Base-by-base conservation (phyloP, 1,140 invertebrate genomes). In the Hyles vespertilio region DNA sequence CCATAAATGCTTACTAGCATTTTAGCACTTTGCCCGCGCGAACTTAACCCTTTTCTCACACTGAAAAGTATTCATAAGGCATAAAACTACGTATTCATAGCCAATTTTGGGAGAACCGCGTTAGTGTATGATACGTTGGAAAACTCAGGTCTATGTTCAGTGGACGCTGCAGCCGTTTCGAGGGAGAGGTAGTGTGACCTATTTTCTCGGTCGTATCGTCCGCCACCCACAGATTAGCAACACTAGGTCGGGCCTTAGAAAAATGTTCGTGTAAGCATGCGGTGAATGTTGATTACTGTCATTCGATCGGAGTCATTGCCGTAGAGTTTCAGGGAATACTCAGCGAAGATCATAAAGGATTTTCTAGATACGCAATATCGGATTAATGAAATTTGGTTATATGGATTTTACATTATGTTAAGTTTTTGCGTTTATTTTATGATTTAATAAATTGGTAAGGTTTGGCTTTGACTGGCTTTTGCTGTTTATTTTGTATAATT, bases 171-270 rank as follows among this genome's bases (percentile, higher is more conserved):
- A 32, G 50, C 46, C 48, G 65, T 66, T 67, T 66, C 66, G 56
- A 59, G 70, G 70, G 70, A 77, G 81, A 79, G 72, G 76, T 72
- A 70, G 36, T 64, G 64, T 70, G 79, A 79, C 72, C 76, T 68
- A 76, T 69, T 79, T 59, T 62, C 65, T 52, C 59, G 65, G 52
- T 54, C 65, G 59, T 75, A 71, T 74, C 74, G 68, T 56, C 51
- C 49, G 55, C 65, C 22, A 22, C 22, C 63, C 57, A 67, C 67
- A 76, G 68, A 81, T 81, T 81, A 77, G 69, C 69, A 72, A 70
- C 67, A 70, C 67, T 70, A 68, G 54, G 61, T 54, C 51, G 56
- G 49, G 54, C 65, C 61, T 59, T 69, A 65, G 52, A 64, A 67
- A 66, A 69, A 71, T 74, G 69, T 70, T 67, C 71, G 65, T 67